Conservation (phyloP, 1,140 invertebrate genomes). For the Drosophila melanogaster region DNA sequence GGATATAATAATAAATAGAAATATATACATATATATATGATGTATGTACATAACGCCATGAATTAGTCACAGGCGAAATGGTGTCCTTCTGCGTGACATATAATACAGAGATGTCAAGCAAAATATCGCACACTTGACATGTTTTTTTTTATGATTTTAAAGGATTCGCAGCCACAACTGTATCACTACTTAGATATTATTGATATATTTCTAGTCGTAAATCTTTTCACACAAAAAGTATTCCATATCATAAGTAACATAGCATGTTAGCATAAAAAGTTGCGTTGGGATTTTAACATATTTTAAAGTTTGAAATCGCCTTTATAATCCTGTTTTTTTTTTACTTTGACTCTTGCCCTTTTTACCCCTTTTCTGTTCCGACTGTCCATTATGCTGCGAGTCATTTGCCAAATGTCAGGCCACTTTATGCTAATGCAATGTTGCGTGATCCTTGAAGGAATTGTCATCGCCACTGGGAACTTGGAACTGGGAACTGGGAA, state of each 20-base stretch:
- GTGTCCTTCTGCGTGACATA: not conserved
- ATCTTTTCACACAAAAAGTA: too few species aligned
- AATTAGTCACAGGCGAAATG: constrained; percentile 13
- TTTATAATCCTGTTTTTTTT: not conserved
- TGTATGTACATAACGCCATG: not conserved
- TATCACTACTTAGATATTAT: too few species aligned
- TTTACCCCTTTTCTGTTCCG: not conserved
- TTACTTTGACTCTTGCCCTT: not conserved
- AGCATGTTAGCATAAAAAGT: too few species aligned
- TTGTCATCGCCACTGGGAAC: constrained; percentile 41
- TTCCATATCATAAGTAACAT: too few species aligned
- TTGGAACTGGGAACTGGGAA: not conserved
- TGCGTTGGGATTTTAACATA: too few species aligned
- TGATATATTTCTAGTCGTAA: too few species aligned
- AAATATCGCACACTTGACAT: not conserved
- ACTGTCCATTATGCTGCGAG: constrained; percentile 24
- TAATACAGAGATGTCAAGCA: not conserved
- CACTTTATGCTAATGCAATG: constrained; percentile 63
- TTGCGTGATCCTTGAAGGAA: constrained; percentile 59
- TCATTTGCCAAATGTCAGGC: constrained; percentile 50
- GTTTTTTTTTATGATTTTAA: not conserved
- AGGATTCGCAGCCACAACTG: not conserved
- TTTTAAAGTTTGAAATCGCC: not conserved
- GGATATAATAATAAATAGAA: not conserved
- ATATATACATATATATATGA: not conserved